These are phyloP conservation scores for Neoseiulus cucumeris DNA, from an alignment of 1,140 invertebrate genomes.

Conservation along the genomic window DNA sequence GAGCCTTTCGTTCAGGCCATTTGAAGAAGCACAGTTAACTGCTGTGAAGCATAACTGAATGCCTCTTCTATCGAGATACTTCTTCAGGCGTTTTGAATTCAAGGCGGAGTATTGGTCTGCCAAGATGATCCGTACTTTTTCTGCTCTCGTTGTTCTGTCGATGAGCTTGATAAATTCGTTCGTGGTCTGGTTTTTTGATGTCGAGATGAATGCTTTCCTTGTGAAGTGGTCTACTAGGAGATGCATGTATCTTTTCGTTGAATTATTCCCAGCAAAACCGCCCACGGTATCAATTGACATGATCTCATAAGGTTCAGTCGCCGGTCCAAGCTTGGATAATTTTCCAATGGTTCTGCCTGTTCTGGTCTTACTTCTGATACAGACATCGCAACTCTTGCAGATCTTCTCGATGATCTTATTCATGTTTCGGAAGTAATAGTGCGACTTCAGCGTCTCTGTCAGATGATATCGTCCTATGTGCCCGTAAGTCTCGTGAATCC, in stretches of 20 bases:
- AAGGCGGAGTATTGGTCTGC: neutral
- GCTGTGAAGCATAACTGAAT: neutral
- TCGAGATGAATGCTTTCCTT: conserved; percentile 6
- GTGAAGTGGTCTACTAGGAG: conserved; percentile 13
- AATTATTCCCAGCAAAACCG: conserved; percentile 12
- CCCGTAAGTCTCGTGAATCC: conserved; percentile 12
- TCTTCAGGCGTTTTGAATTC: neutral
- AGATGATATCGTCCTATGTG: conserved; percentile 12
- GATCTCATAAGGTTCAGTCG: conserved; percentile 13
- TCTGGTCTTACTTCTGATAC: conserved; percentile 8
- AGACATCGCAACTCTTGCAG: neutral
- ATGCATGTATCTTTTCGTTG: conserved; percentile 14
- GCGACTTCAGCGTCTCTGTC: neutral
- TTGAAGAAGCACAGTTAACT: neutral
- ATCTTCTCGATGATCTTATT: neutral
- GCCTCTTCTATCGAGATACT: neutral
- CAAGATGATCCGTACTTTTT: conserved; percentile 1
- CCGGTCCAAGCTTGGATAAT: conserved; percentile 10
- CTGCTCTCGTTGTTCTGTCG: neutral
- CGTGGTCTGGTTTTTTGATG: neutral
- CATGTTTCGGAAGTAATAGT: conserved; percentile 9
- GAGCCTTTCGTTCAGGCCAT: conserved; percentile 11
- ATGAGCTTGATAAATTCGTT: conserved; percentile 14
- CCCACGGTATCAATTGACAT: conserved; percentile 16
- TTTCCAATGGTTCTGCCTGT: neutral